phyloP scores from a whole-genome alignment of 2,797 vertebrate species.

The Bryconaethiops microstoma region DNA sequence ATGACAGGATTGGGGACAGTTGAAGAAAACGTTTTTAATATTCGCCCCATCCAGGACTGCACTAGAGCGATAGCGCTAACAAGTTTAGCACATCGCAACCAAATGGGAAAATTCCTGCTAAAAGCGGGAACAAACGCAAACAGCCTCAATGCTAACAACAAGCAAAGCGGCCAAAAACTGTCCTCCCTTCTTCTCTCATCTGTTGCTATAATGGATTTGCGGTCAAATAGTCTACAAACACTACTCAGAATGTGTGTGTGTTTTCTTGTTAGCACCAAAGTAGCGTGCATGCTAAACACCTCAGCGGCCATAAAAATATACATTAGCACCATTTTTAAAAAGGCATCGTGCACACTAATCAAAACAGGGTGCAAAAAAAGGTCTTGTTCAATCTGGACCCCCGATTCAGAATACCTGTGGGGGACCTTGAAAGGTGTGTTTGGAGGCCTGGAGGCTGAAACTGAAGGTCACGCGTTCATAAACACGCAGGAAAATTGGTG shows the following conservation, averaged over 20 bases:
- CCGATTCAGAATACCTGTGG: background rate
- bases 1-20: conserved; percentile 64
- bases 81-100: conserved; percentile 27
- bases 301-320: background rate
- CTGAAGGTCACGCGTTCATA: conserved; percentile 5
- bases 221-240: background rate
- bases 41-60: conserved; percentile 29
- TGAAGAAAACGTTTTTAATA: conserved; percentile 36
- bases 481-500: background rate
- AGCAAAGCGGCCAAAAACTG: background rate
- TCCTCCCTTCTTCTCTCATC: background rate
- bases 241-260: too few relatives aligned
- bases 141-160: conserved; percentile 5
- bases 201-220: background rate
- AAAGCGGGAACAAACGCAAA: background rate
- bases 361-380: background rate
- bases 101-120: conserved; percentile 31
- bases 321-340: background rate
- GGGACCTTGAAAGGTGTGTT: background rate
- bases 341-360: background rate
- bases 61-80: conserved; percentile 40
- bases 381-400: background rate
- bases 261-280: background rate
- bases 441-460: background rate
- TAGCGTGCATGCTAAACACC: background rate